A percentile compares a stretch with the other conserved stretches of the same genome.
phyloP scores from a whole-genome alignment of 2,888 invertebrate species.

The Bombylius discolor region DNA sequence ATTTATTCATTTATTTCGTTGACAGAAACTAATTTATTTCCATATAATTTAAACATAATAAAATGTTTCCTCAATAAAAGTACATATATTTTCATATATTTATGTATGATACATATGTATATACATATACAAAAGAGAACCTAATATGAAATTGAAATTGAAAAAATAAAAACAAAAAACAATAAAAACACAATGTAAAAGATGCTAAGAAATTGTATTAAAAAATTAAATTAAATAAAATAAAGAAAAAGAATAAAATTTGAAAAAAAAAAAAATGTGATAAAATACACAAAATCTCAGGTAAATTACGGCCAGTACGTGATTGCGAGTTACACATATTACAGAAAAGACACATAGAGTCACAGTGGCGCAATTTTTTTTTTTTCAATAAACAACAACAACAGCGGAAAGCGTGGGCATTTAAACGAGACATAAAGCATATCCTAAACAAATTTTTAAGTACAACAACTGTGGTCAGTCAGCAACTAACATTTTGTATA shows the following conservation, averaged over 20 bases:
- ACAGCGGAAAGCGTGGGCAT: not conserved
- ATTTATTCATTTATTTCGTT: not conserved
- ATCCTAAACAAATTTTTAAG: not conserved
- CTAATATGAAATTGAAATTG: too few relatives aligned
- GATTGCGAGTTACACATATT: not conserved
- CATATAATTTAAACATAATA: not conserved
- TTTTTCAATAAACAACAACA: not conserved
- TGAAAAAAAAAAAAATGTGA: not conserved
- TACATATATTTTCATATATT: not conserved
- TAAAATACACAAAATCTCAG: not conserved
- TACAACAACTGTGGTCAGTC: not conserved
- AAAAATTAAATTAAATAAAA: too few relatives aligned
- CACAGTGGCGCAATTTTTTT: not conserved
- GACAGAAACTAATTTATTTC: not conserved
- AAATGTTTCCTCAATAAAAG: not conserved
- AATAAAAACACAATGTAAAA: too few relatives aligned
- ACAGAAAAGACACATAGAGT: too few relatives aligned
- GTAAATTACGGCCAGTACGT: not conserved
- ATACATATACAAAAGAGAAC: too few relatives aligned
- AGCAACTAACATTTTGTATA: not conserved
- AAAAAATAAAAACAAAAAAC: too few relatives aligned
- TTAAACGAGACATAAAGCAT: not conserved
- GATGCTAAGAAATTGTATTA: too few relatives aligned
- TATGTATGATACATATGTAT: too few relatives aligned
- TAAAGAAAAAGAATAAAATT: not conserved